Evolutionary conservation across 1,140 invertebrate species (phyloP).

Genomic region (Liolophura sinensis): DNA sequence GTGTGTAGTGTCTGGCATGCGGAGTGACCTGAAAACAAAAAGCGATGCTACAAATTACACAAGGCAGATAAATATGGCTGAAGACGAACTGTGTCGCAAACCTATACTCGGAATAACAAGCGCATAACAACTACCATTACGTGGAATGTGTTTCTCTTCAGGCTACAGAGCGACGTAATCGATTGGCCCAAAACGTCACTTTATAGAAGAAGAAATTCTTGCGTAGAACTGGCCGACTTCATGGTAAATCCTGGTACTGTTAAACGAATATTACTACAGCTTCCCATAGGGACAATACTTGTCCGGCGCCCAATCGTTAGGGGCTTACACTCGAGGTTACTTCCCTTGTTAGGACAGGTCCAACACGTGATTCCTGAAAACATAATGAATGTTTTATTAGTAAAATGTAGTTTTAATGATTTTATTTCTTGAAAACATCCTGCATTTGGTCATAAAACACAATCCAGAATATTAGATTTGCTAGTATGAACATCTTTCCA

Average conservation of each 20-base stretch:
- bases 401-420: too few relatives aligned
- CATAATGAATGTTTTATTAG: neutral
- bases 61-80: too few relatives aligned
- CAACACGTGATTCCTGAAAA: constrained; percentile 35
- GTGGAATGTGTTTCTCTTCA: too few relatives aligned
- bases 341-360: constrained; percentile 27
- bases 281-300: constrained; percentile 27
- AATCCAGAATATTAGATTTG: too few relatives aligned
- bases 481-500: too few relatives aligned
- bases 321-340: constrained; percentile 30
- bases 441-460: too few relatives aligned
- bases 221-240: neutral
- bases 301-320: constrained; percentile 35
- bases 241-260: neutral
- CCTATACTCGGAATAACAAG: too few relatives aligned
- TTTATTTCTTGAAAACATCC: too few relatives aligned
- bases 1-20: constrained; percentile 32
- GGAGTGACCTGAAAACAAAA: constrained; percentile 25
- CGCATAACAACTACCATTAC: too few relatives aligned
- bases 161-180: too few relatives aligned
- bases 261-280: neutral
- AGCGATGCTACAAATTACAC: neutral
- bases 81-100: too few relatives aligned
- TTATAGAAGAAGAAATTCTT: neutral
- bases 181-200: too few relatives aligned